Conservation (phyloP, 2,113 vertebrate species). For the Chitala chitala region DNA sequence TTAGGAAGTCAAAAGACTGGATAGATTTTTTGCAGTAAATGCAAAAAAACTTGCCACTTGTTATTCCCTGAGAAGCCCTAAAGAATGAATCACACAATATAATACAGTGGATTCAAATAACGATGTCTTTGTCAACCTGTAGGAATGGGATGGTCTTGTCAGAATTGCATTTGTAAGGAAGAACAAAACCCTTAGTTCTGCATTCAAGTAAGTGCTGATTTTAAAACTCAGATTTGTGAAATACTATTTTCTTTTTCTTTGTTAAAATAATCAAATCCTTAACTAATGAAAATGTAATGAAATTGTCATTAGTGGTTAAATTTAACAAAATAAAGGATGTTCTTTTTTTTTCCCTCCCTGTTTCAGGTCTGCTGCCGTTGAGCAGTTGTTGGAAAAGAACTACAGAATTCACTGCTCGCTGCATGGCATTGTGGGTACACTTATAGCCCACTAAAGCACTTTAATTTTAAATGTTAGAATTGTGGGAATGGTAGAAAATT, state of each 20-base stretch:
- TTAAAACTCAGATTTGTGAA: not conserved
- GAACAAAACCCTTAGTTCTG: conserved; percentile 90
- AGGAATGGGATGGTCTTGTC: conserved; percentile 98
- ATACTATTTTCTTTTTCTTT: not conserved
- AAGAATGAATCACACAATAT: too few relatives aligned
- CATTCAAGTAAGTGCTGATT: conserved; percentile 85
- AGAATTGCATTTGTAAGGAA: conserved; percentile 97
- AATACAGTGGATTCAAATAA: too few relatives aligned
- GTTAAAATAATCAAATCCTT: too few relatives aligned
- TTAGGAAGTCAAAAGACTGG: not conserved
- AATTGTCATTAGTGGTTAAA: not conserved
- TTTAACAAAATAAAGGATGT: not conserved
- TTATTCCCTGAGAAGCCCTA: too few relatives aligned
- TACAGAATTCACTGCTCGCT: conserved; percentile 93
- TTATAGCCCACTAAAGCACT: not conserved
- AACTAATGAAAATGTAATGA: too few relatives aligned
- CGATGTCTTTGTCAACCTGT: conserved; percentile 1
- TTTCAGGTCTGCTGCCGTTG: conserved; percentile 79
- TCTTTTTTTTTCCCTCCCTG: not conserved
- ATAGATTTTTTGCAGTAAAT: not conserved
- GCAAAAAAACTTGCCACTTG: too few relatives aligned
- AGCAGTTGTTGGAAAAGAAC: conserved; percentile 91
- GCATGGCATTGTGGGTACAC: conserved; percentile 74
- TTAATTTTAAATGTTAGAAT: too few relatives aligned
- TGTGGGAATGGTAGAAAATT: too few relatives aligned